A percentile compares a stretch with the other conserved stretches of the same genome.
phyloP scores from a whole-genome alignment of 1,140 invertebrate genomes.

The Himalopsyche phryganea region DNA sequence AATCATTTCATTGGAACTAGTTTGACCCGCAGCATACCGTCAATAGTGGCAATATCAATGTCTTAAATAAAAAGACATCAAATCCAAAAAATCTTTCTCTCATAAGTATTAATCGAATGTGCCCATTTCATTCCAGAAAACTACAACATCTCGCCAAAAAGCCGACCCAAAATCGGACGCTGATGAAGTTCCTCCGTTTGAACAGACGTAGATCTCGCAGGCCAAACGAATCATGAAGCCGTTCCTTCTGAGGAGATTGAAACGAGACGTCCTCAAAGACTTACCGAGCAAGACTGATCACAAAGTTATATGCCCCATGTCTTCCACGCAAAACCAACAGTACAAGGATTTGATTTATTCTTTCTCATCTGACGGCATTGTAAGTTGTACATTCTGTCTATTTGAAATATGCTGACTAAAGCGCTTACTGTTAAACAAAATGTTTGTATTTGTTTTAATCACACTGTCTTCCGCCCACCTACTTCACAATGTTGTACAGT shows the following conservation, averaged over 20 bases:
- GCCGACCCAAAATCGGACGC: conserved; percentile 39
- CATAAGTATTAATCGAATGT: too few species aligned
- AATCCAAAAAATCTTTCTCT: too few species aligned
- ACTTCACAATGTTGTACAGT: too few species aligned
- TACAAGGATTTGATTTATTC: conserved; percentile 74
- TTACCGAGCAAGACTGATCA: conserved; percentile 76
- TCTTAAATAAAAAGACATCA: too few species aligned
- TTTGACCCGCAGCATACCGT: too few species aligned
- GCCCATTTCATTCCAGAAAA: conserved; percentile 20
- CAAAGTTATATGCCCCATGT: conserved; percentile 61
- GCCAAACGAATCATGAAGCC: conserved; percentile 95
- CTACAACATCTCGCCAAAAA: not conserved
- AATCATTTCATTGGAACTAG: too few species aligned
- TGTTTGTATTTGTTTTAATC: too few species aligned
- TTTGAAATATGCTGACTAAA: conserved; percentile 5
- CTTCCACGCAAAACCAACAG: conserved; percentile 64
- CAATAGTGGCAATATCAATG: too few species aligned
- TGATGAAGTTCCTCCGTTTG: conserved; percentile 69
- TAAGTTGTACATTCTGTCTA: conserved; percentile 24
- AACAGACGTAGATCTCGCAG: conserved; percentile 83
- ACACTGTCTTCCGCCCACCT: too few species aligned
- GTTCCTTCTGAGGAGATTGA: conserved; percentile 88
- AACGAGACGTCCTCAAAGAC: conserved; percentile 78
- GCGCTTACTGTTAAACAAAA: not conserved
- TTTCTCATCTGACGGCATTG: conserved; percentile 64